Conservation (phyloP, 2,113 vertebrate genomes). For the Hippocampus mohnikei region DNA sequence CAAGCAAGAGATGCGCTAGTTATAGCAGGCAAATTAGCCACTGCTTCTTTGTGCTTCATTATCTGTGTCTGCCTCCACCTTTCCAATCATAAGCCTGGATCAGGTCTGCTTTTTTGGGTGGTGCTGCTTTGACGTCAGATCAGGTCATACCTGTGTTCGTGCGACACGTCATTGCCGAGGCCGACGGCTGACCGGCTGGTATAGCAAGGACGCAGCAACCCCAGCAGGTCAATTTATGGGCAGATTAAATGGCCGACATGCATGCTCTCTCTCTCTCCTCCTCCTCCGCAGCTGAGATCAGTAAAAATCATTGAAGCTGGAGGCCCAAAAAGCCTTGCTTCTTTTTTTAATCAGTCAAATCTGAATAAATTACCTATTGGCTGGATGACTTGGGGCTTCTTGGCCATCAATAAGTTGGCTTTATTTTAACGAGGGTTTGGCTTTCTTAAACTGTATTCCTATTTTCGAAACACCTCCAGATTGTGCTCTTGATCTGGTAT, state of each 20-base stretch:
- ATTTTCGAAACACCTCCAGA: background rate
- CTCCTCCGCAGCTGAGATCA: constrained; percentile 4
- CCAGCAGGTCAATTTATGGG: constrained; percentile 3
- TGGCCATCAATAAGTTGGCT: background rate
- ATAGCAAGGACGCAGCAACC: constrained; percentile 39
- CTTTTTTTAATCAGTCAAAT: background rate
- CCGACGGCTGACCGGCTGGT: constrained; percentile 3
- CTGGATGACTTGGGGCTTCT: background rate
- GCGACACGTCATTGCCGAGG: constrained; percentile 17
- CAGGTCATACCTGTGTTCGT: constrained; percentile 36
- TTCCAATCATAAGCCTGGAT: constrained; percentile 51
- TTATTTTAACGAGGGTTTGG: background rate
- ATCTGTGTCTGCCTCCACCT: constrained; percentile 3
- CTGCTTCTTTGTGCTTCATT: constrained; percentile 7
- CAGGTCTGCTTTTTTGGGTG: constrained; percentile 30
- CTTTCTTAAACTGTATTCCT: background rate
- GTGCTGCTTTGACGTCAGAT: constrained; percentile 47
- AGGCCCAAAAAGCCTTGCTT: background rate
- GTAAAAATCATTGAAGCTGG: background rate
- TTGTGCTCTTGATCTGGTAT: background rate
- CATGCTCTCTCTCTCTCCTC: no score
- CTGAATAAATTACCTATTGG: background rate
- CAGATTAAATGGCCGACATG: background rate
- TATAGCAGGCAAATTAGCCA: constrained; percentile 37
- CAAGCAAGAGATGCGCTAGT: constrained; percentile 42